Conservation (phyloP, 2,797 vertebrate genomes). For the Naso thynnoides region DNA sequence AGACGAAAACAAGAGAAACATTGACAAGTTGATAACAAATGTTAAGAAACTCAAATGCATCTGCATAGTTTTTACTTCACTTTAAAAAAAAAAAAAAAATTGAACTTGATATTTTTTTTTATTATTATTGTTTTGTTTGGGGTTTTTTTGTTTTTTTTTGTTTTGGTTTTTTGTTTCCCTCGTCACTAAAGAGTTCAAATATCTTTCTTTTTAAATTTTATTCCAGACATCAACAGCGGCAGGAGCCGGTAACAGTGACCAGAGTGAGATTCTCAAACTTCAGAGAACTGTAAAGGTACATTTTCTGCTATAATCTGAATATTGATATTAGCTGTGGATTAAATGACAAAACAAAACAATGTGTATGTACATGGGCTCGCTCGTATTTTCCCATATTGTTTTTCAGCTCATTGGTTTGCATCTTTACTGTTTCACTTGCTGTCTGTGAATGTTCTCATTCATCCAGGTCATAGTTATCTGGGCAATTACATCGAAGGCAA, state of each 20-base stretch:
- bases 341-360: background rate
- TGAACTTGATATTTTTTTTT: constrained; percentile 5
- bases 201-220: no score
- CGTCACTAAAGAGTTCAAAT: no score
- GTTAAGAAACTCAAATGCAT: background rate
- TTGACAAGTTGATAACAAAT: background rate
- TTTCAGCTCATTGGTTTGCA: no score
- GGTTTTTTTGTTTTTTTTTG: no score
- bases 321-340: background rate
- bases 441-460: no score
- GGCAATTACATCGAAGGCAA: no score
- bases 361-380: background rate
- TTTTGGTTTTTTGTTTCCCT: no score
- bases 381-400: background rate
- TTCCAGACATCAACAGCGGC: constrained; percentile 85
- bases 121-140: no score
- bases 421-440: no score
- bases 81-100: no score
- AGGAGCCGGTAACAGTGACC: constrained; percentile 85
- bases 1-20: background rate
- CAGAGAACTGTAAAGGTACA: constrained; percentile 93
- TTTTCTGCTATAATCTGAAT: background rate
- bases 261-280: constrained; percentile 90
- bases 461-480: no score
- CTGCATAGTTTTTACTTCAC: background rate